Evolutionary conservation across 1,140 invertebrate species (phyloP), one percentile per base, ranked within the genome.

Genomic region (Stratiolaelaps scimitus): DNA sequence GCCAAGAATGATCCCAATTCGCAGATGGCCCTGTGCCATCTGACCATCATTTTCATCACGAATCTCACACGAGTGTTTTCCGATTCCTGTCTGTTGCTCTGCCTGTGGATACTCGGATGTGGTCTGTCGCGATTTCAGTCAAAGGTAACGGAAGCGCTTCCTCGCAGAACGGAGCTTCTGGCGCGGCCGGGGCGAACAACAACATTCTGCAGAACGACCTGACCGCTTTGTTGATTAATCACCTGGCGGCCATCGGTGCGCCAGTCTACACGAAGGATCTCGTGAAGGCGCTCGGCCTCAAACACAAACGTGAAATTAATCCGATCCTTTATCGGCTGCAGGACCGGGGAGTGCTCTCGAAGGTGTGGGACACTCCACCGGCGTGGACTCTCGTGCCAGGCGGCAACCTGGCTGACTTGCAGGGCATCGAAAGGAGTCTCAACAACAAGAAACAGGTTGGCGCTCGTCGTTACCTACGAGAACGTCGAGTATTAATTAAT

Each of bases 291-390:
- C 64, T 74, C 26, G 71, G 72, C 53, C 69, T 72, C 4, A 66
- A 66, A 29, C 71, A 69, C 28, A 72, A 71, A 28, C 70, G 71
- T 53, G 71, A 73, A 34, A 70, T 73, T 17, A 74, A 74, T 66
- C 71, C 70, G 15, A 66, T 70, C 4, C 66, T 74, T 19, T 74
- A 74, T 47, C 68, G 67, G 13, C 65, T 74, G 64, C 68, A 71
- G 45, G 68, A 68, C 46, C 69, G 71, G 66, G 67, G 70, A 26
- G 65, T 70, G 5, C 68, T 74, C 20, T 69, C 34, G 15, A 70
- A 72, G 69, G 69, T 70, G 10, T 66, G 65, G 64, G 68, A 72
- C 26, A 65, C 67, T 64, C 72, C 72, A 66, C 69, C 70, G 2
- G 64, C 67, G 53, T 73, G 72, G 72, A 65, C 67, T 44, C 67